A percentile compares a stretch with the other conserved stretches of the same genome.
These are phyloP conservation scores for Drosophila setosimentum DNA, from an alignment of 2,888 invertebrate genomes.

Conservation along the genomic window DNA sequence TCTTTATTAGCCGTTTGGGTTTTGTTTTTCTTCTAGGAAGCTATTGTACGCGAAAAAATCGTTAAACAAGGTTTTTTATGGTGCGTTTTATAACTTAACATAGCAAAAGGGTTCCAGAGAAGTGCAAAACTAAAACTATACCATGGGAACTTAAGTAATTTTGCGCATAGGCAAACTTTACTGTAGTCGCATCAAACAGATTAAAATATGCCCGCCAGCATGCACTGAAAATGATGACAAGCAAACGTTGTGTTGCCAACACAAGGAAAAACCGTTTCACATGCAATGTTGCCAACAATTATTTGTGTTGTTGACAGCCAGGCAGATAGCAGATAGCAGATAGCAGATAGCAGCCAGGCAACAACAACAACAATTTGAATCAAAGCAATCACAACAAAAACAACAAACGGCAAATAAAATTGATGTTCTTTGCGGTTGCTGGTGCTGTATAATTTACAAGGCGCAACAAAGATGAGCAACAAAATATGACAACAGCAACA, in stretches of 20 bases:
- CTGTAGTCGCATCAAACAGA: slow-evolving; percentile 35
- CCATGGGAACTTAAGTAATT: slow-evolving; percentile 40
- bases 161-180: slow-evolving; percentile 31
- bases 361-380: slow-evolving; percentile 54
- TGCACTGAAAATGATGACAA: slow-evolving; percentile 63
- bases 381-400: slow-evolving; percentile 23
- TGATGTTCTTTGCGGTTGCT: slow-evolving; percentile 15
- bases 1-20: slow-evolving; percentile 54
- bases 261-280: slow-evolving; percentile 55
- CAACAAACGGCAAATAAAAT: slow-evolving; percentile 16
- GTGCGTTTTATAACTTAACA: slow-evolving; percentile 34
- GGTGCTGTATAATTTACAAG: slow-evolving; percentile 57
- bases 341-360: slow-evolving; percentile 41
- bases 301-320: slow-evolving; percentile 69
- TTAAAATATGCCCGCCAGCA: slow-evolving; percentile 51
- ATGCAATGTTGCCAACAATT: slow-evolving; percentile 64
- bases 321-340: slow-evolving; percentile 59
- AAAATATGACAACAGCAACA: slow-evolving; percentile 21
- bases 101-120: slow-evolving; percentile 37
- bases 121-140: slow-evolving; percentile 13
- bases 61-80: slow-evolving; percentile 37
- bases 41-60: slow-evolving; percentile 52
- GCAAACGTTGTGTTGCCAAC: slow-evolving; percentile 61
- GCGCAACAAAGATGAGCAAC: slow-evolving; percentile 61
- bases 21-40: slow-evolving; percentile 62